Evolutionary conservation across 2,888 invertebrate genomes (phyloP), one percentile per base, ranked within the genome.

Genomic region (Patella depressa): DNA sequence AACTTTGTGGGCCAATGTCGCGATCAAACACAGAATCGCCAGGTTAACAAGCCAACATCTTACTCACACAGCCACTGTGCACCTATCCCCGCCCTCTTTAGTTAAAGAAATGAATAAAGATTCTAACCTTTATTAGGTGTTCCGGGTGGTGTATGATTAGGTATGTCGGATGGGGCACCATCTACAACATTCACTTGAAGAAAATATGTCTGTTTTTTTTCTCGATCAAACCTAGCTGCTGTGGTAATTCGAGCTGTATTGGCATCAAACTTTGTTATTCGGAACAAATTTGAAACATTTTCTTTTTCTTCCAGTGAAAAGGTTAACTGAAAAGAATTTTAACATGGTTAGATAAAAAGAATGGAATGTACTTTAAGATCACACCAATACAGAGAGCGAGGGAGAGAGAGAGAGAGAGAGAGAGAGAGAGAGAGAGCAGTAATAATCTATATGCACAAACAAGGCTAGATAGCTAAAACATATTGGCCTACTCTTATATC

Each of bases 171-270:
- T n/a, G 97, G 96, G 78, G 97, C 97, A 75, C 98, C 98, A 91
- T 99, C 99, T 79, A 97, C 94, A 0, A 98, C 99, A 92, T 97
- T 97, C 87, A 99, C 98, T 91, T 98, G 98, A 90, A 99, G 93
- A 59, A 98, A 98, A 93, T 98, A 99, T 11, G 85, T 84, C 53
- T 84, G 81, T 72, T 83, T 82, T 72, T 78, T 76, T 73, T 82
- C 83, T n/a, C 83, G 57, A 77, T 83, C 82, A 79, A 83, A 83
- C 29, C 24, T 69, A 14, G 17, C 54, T 70, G 71, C 78, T 14
- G 81, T 80, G 24, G 71, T 76, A 5, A 83, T 76, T n/a, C 78
- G 78, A 53, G 82, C 83, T 15, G 81, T 83, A 73, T 82, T 83
- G 19, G 75, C 78, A 24, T 77, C 78, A 34, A 76, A 45, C 71